These are phyloP conservation scores for Gallirallus australis DNA, from an alignment of 2,797 vertebrate genomes.

Conservation along the genomic window DNA sequence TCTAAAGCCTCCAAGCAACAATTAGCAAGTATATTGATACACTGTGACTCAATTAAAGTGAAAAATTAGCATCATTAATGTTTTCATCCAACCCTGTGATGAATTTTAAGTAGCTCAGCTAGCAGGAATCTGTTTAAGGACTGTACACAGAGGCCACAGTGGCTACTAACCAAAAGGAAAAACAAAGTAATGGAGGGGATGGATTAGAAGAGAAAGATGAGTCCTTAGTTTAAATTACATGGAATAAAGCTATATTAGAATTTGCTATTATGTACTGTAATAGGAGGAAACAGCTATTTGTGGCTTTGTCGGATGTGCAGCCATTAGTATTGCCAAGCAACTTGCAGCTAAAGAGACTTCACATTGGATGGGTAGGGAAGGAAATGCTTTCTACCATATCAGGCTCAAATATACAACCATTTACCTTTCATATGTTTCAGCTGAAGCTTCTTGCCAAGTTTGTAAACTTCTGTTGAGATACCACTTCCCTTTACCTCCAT, in stretches of 20 bases:
- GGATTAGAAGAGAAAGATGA: not conserved
- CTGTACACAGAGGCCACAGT: rapidly evolving
- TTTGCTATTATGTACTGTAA: not conserved
- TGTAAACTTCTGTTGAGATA: not conserved
- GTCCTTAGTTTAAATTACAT: not conserved
- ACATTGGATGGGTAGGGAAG: not conserved
- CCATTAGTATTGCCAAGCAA: not conserved
- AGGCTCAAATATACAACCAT: not conserved
- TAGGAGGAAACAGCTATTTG: not conserved
- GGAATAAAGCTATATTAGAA: not conserved
- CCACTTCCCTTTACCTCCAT: not conserved
- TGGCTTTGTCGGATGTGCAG: not conserved
- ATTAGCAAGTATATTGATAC: not conserved
- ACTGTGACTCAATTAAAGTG: not conserved
- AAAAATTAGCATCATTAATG: not conserved
- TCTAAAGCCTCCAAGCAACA: not conserved
- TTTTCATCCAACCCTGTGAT: not conserved
- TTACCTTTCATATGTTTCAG: not conserved
- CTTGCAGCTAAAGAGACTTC: not conserved
- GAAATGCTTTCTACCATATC: not conserved
- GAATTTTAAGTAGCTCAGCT: not conserved
- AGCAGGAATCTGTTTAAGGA: not conserved
- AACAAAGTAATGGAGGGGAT: not conserved
- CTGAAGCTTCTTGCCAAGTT: not conserved
- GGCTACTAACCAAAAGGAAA: not conserved